phyloP scores from a whole-genome alignment of 1,140 invertebrate species.

The Zaprionus inermis region DNA sequence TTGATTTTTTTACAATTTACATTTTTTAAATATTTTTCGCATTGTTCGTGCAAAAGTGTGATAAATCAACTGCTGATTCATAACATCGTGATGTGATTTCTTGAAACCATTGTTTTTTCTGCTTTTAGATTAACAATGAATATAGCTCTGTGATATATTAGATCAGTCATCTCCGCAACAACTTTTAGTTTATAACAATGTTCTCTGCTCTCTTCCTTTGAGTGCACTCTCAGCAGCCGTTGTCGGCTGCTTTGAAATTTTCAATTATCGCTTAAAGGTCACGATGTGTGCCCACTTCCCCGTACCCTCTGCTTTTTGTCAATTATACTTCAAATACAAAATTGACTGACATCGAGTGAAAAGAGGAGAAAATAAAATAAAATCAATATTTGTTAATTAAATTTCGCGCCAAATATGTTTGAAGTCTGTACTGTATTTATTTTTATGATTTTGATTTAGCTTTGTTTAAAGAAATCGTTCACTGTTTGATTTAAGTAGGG shows the following conservation, averaged over 20 bases:
- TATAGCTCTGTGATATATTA: neutral
- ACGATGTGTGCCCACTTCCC: slow-evolving; percentile 8
- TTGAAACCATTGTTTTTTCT: neutral
- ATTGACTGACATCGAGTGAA: slow-evolving; percentile 48
- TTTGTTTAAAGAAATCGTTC: slow-evolving; percentile 4
- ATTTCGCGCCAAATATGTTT: slow-evolving; percentile 67
- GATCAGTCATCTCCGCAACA: neutral
- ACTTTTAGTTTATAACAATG: neutral
- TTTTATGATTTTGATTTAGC: slow-evolving; percentile 19
- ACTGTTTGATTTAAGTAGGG: slow-evolving; percentile 46
- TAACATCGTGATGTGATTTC: neutral
- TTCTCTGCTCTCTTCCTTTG: slow-evolving; percentile 1
- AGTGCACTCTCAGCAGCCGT: slow-evolving; percentile 7
- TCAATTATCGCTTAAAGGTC: slow-evolving; percentile 38
- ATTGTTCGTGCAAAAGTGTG: neutral
- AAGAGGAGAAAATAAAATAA: slow-evolving; percentile 20
- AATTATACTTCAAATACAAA: slow-evolving; percentile 52
- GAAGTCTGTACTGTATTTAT: slow-evolving; percentile 37
- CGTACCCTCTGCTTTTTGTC: slow-evolving; percentile 18
- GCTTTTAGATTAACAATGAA: neutral
- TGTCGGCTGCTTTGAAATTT: slow-evolving; percentile 24
- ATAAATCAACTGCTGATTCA: neutral
- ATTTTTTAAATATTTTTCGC: neutral
- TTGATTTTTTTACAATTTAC: neutral
- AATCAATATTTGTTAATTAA: slow-evolving; percentile 77